A percentile compares a stretch with the other conserved stretches of the same genome.
Conservation (phyloP, 2,797 vertebrate genomes). For the Cryptoprocta ferox region DNA sequence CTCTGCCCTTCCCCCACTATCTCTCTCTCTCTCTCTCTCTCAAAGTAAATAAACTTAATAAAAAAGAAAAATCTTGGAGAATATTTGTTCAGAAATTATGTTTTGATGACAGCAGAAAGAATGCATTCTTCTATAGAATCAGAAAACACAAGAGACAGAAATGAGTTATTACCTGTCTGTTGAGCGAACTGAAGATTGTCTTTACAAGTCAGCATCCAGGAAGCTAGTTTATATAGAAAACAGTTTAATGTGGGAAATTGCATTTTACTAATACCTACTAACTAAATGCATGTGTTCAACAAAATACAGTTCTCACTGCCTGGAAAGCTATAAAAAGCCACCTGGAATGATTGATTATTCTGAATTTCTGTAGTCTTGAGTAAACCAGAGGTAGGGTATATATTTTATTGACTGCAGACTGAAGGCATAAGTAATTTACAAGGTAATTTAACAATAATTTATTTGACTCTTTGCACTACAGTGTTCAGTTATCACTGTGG, state of each 20-base stretch:
- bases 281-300: conserved; percentile 70
- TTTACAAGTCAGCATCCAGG: conserved; percentile 67
- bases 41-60: neutral
- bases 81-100: conserved; percentile 55
- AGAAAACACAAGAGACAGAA: conserved; percentile 48
- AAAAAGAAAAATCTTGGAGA: conserved; percentile 30
- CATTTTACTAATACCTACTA: conserved; percentile 69
- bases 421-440: neutral
- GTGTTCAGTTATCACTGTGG: neutral
- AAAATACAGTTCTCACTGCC: conserved; percentile 41
- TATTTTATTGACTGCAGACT: conserved; percentile 46
- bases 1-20: no score
- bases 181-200: conserved; percentile 35
- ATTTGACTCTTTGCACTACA: conserved; percentile 4
- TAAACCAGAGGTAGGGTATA: neutral
- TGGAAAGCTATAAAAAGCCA: conserved; percentile 59
- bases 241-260: conserved; percentile 66
- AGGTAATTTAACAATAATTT: conserved; percentile 50
- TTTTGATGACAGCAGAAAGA: conserved; percentile 42
- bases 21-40: no score
- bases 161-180: conserved; percentile 67
- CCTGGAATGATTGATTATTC: conserved; percentile 59
- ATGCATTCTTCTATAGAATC: conserved; percentile 54
- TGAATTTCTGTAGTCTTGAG: conserved; percentile 32
- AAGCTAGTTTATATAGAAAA: conserved; percentile 78